Percentiles rank a stretch among this genome's conserved stretches.
Conservation (phyloP, 2,113 vertebrate genomes). For the Pygoscelis adeliae region DNA sequence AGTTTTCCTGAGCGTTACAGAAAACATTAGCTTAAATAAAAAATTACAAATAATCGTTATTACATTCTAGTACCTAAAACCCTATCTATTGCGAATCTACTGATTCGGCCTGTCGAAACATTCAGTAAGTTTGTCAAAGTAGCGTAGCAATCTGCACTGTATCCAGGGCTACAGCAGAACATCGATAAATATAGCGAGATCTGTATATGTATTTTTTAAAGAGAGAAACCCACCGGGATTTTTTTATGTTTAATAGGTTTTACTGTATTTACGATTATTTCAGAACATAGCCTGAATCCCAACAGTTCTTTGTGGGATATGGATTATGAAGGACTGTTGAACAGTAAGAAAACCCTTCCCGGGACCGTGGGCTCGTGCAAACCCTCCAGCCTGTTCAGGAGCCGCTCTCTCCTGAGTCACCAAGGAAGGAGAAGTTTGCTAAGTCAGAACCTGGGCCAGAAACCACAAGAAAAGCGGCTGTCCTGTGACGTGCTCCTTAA, state of each 20-base stretch:
- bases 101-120: not conserved
- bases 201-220: not conserved
- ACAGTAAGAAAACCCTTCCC: not conserved
- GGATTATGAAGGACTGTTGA: not conserved
- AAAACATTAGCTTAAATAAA: not conserved
- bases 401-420: not conserved
- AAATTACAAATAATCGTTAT: not conserved
- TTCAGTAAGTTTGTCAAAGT: not conserved
- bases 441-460: constrained; percentile 3
- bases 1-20: not conserved
- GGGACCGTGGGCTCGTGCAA: not conserved
- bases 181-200: not conserved
- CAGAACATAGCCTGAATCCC: constrained; percentile 11
- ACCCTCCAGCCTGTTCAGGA: not conserved
- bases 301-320: constrained; percentile 1
- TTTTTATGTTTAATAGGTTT: not conserved
- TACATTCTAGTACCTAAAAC: not conserved
- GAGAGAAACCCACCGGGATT: not conserved
- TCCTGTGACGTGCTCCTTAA: constrained; percentile 33
- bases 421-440: not conserved
- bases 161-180: not conserved
- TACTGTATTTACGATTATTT: constrained; percentile 17
- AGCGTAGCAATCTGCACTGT: not conserved
- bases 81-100: not conserved
- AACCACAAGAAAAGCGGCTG: not conserved